Conservation (phyloP, 2,888 invertebrate species). For the Eupithecia subumbrata region DNA sequence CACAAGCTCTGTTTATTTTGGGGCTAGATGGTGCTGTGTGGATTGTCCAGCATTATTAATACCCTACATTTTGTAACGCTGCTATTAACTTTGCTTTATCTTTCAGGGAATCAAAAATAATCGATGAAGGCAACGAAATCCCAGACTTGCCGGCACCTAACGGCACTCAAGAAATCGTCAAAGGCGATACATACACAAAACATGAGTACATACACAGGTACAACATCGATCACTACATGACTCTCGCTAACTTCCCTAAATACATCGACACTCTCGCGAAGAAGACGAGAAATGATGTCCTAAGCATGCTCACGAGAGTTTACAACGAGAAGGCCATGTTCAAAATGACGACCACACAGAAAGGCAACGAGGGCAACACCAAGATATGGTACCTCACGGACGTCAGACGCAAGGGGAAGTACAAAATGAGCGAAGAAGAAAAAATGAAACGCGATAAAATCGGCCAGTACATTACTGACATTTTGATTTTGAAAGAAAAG, state of each 20-base stretch:
- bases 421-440: slow-evolving; percentile 44
- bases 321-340: slow-evolving; percentile 60
- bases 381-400: slow-evolving; percentile 57
- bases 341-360: slow-evolving; percentile 57
- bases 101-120: slow-evolving; percentile 23
- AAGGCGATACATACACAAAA: slow-evolving; percentile 45
- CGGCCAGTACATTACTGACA: slow-evolving; percentile 43
- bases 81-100: slow-evolving; percentile 5
- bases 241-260: slow-evolving; percentile 53
- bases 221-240: slow-evolving; percentile 58
- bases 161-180: slow-evolving; percentile 39
- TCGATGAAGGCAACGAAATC: slow-evolving; percentile 29
- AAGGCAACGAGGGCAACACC: slow-evolving; percentile 55
- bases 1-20: too few relatives aligned
- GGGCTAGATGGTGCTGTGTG: too few relatives aligned
- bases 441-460: slow-evolving; percentile 47
- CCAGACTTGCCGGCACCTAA: slow-evolving; percentile 34
- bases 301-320: slow-evolving; percentile 54
- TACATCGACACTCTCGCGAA: slow-evolving; percentile 55
- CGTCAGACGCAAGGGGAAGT: slow-evolving; percentile 43
- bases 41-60: not conserved
- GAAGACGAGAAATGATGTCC: slow-evolving; percentile 50
- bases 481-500: slow-evolving; percentile 45
- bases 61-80: not conserved
- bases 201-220: slow-evolving; percentile 59